These are phyloP conservation scores for Drosophila fulvimacula DNA, from an alignment of 2,888 invertebrate genomes.

Conservation along the genomic window DNA sequence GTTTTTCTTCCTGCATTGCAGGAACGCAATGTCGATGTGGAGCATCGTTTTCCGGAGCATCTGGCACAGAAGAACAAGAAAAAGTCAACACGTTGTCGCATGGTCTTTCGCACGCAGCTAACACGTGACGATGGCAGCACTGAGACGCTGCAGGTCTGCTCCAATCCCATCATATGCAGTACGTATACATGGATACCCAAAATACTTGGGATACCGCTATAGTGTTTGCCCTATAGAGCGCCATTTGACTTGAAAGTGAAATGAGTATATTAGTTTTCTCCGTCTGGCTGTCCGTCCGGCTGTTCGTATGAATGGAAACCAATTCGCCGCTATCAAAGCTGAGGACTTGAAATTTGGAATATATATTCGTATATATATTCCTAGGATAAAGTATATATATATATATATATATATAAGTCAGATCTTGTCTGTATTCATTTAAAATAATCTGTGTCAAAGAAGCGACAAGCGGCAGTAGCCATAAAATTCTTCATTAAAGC, in stretches of 20 bases:
- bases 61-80: constrained; percentile 93
- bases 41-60: constrained; percentile 94
- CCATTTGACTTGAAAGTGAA: too few relatives aligned
- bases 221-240: too few relatives aligned
- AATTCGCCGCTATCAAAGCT: too few relatives aligned
- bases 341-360: too few relatives aligned
- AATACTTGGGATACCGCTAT: too few relatives aligned
- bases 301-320: too few relatives aligned
- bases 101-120: constrained; percentile 96
- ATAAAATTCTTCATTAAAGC: background rate
- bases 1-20: constrained; percentile 59
- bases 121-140: constrained; percentile 90
- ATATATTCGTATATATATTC: too few relatives aligned
- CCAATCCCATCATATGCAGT: constrained; percentile 97
- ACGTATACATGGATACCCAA: constrained; percentile 87
- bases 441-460: background rate
- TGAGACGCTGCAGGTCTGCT: constrained; percentile 95
- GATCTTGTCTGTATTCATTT: background rate
- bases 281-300: too few relatives aligned
- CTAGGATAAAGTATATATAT: too few relatives aligned
- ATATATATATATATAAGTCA: too few relatives aligned
- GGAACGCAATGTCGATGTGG: constrained; percentile 98
- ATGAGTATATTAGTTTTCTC: too few relatives aligned
- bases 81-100: constrained; percentile 96
- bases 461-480: background rate